Conservation (phyloP, 2,113 vertebrate genomes). For the Colossoma macropomum region DNA sequence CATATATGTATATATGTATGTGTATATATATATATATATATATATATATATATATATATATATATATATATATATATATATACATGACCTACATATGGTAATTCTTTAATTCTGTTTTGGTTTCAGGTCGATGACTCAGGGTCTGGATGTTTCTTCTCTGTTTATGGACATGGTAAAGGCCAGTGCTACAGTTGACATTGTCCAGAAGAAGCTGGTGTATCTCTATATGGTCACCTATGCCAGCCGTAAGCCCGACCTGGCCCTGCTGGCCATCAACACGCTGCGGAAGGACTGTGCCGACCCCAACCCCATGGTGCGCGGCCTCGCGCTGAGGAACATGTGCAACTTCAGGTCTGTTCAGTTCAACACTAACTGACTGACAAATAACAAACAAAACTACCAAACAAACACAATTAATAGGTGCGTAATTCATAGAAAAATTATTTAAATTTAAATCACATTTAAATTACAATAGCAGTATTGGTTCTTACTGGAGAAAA, state of each 20-base stretch:
- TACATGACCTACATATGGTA: too few relatives aligned
- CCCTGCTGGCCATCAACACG: constrained; percentile 91
- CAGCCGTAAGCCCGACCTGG: constrained; percentile 87
- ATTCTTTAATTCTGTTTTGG: neutral
- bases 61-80: too few relatives aligned
- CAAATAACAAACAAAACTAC: too few relatives aligned
- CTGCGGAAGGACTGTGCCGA: constrained; percentile 93
- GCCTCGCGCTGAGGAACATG: constrained; percentile 91
- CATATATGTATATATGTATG: too few relatives aligned
- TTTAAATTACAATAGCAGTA: too few relatives aligned
- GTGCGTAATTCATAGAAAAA: too few relatives aligned
- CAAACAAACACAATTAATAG: too few relatives aligned
- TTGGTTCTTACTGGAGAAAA: too few relatives aligned
- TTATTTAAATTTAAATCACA: too few relatives aligned
- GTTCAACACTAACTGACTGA: too few relatives aligned
- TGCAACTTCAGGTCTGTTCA: constrained; percentile 85
- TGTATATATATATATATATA: too few relatives aligned
- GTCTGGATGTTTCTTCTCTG: constrained; percentile 86
- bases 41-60: too few relatives aligned
- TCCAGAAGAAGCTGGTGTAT: constrained; percentile 95
- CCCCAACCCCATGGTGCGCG: constrained; percentile 92
- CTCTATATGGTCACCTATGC: constrained; percentile 92
- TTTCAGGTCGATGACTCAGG: constrained; percentile 89
- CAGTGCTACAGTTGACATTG: constrained; percentile 87
- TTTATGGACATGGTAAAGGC: constrained; percentile 98